Conservation (phyloP, 2,797 vertebrate species). For the Alosa sapidissima region DNA sequence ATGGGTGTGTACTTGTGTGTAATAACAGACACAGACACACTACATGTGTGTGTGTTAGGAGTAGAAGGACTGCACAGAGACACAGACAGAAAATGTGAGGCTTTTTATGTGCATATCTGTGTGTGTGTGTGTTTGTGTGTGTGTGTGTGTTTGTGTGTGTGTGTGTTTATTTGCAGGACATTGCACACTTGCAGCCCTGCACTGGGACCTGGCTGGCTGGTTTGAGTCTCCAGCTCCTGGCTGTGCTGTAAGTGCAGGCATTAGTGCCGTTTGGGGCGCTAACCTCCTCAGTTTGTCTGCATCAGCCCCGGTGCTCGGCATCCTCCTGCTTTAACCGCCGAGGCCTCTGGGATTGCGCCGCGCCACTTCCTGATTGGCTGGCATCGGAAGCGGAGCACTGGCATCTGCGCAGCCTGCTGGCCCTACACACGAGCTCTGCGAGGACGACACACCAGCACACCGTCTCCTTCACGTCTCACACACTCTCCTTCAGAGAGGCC, state of each 20-base stretch:
- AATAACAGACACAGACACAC: neutral
- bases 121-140: neutral
- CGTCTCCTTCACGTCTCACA: constrained; percentile 1
- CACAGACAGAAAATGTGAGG: neutral
- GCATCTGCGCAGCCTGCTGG: constrained; percentile 28
- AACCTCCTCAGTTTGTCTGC: constrained; percentile 62
- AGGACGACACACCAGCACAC: constrained; percentile 8
- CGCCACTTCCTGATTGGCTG: constrained; percentile 50
- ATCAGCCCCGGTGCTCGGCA: constrained; percentile 43
- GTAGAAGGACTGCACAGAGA: neutral
- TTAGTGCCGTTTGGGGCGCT: constrained; percentile 66
- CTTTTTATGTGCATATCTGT: neutral
- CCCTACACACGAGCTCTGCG: neutral
- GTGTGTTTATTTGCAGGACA: constrained; percentile 12
- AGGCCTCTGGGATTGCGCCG: constrained; percentile 60
- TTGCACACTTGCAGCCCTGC: constrained; percentile 13
- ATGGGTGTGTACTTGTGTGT: neutral
- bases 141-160: neutral
- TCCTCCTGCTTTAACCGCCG: constrained; percentile 60
- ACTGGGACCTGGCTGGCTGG: neutral
- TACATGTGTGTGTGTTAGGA: too few relatives aligned
- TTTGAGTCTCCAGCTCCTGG: constrained; percentile 39
- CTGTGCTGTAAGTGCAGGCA: constrained; percentile 65
- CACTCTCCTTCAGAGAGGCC: neutral
- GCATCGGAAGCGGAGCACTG: constrained; percentile 67